Percentiles rank a stretch among this genome's conserved stretches.
Conservation (phyloP, 2,797 vertebrate species). For the Caiman crocodilus region DNA sequence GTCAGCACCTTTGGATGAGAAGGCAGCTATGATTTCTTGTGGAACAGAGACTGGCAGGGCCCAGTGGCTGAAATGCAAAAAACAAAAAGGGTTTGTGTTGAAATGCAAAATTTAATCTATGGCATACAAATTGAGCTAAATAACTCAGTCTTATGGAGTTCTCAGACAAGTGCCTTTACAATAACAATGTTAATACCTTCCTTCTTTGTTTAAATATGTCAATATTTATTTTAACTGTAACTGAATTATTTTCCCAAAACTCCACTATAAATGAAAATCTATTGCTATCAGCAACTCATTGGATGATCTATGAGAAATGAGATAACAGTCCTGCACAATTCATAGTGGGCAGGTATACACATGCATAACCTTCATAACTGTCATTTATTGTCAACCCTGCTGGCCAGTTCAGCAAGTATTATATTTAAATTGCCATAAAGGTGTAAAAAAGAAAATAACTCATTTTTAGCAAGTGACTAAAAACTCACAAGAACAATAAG, state of each 20-base stretch:
- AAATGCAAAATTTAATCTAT: constrained; percentile 75
- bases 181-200: not conserved
- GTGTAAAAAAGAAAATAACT: not conserved
- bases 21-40: constrained; percentile 80
- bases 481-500: not conserved
- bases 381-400: not conserved
- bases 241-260: not conserved
- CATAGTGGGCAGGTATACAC: not conserved
- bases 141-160: not conserved
- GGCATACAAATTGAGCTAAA: constrained; percentile 77
- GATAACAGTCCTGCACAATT: not conserved
- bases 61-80: constrained; percentile 64
- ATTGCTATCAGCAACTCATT: not conserved
- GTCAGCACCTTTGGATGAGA: constrained; percentile 71
- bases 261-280: not conserved
- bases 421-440: rapidly evolving
- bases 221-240: not conserved
- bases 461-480: not conserved
- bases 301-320: constrained; percentile 19
- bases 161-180: not conserved
- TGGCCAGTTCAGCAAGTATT: not conserved
- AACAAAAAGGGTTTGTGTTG: constrained; percentile 72
- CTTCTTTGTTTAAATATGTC: not conserved
- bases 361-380: not conserved
- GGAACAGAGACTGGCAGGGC: constrained; percentile 65